Percentiles rank a stretch among this genome's conserved stretches.
Conservation (phyloP, 2,888 invertebrate species). For the Metallyticus violacea region DNA sequence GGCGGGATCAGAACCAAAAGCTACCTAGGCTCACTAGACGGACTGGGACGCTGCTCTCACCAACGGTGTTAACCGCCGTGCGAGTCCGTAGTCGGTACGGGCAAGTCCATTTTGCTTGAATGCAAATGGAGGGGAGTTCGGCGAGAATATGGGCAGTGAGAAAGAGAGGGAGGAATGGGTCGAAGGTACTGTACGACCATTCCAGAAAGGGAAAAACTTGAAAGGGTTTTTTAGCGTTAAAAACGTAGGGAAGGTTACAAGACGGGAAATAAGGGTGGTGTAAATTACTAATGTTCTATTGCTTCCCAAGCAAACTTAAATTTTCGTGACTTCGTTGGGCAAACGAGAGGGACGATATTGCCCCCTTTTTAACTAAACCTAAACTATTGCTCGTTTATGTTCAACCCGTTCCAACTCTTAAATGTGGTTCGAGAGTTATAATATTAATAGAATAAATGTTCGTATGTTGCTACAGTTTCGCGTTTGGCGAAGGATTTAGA, state of each 20-base stretch:
- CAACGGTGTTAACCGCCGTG: neutral
- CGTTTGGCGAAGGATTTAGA: no score
- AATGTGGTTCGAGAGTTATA: no score
- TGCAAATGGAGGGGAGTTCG: conserved; percentile 32
- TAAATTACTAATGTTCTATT: no score
- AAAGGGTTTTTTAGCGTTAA: neutral
- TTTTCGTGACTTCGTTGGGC: no score
- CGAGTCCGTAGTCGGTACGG: conserved; percentile 36
- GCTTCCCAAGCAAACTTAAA: no score
- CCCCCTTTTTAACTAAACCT: no score
- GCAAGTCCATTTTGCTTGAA: conserved; percentile 36
- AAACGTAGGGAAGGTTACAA: no score
- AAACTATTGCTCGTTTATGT: no score
- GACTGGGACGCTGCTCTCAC: conserved; percentile 21
- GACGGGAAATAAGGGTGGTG: neutral
- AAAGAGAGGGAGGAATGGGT: conserved; percentile 21
- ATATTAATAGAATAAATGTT: no score
- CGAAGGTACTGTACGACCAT: conserved; percentile 15
- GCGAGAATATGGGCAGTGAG: conserved; percentile 12
- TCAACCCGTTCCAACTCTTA: no score
- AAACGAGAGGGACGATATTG: no score
- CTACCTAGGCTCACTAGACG: conserved; percentile 33
- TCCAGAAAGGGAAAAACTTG: conserved; percentile 2
- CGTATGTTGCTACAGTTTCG: no score
- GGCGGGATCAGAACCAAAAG: conserved; percentile 47